phyloP scores from a whole-genome alignment of 2,888 invertebrate genomes.

The Flabesymbios commensalis region DNA sequence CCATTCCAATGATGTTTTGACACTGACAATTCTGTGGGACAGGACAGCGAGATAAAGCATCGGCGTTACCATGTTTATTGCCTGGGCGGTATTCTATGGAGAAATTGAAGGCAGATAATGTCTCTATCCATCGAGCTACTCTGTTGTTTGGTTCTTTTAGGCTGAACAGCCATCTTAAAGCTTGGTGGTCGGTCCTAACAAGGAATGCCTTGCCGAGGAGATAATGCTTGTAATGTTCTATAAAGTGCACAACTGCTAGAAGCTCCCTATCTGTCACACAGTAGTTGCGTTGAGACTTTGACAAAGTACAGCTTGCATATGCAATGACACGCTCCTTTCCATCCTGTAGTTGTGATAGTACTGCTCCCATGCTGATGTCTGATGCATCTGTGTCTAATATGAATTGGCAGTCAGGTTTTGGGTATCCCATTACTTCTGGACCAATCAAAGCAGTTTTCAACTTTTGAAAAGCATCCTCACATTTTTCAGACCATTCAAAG shows the following conservation, averaged over 20 bases:
- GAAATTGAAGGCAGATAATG: constrained; percentile 6
- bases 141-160: constrained; percentile 17
- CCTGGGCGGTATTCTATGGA: not conserved
- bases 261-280: constrained; percentile 24
- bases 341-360: constrained; percentile 23
- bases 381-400: constrained; percentile 25
- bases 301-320: constrained; percentile 19
- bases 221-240: constrained; percentile 36
- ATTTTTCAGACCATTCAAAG: constrained; percentile 21
- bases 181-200: constrained; percentile 38
- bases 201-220: constrained; percentile 31
- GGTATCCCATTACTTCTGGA: constrained; percentile 23
- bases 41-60: not conserved
- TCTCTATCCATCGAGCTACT: constrained; percentile 17
- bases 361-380: constrained; percentile 9
- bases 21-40: not conserved
- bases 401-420: not conserved
- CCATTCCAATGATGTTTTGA: too few species aligned
- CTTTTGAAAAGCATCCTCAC: constrained; percentile 9
- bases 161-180: constrained; percentile 28
- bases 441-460: constrained; percentile 8
- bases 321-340: constrained; percentile 22
- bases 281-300: constrained; percentile 15
- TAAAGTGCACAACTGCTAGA: constrained; percentile 25
- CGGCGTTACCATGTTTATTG: constrained; percentile 1